These are phyloP conservation scores for Garrulus glandarius DNA, from an alignment of 2,797 vertebrate species.

Conservation along the genomic window DNA sequence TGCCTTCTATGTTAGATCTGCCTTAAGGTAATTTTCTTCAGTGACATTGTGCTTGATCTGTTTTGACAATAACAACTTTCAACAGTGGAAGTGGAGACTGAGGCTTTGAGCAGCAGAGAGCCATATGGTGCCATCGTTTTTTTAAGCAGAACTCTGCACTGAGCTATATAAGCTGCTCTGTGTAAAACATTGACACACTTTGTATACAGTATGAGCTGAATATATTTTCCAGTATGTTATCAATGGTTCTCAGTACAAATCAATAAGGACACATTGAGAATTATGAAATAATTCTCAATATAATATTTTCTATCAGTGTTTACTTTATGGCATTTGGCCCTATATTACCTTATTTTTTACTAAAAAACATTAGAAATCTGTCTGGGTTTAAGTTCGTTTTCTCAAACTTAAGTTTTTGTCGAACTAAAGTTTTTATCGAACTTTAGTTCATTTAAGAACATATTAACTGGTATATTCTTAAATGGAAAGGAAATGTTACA, in stretches of 20 bases:
- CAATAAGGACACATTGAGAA: not conserved
- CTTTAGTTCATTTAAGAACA: not conserved
- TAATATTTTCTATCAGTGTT: not conserved
- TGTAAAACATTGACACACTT: not conserved
- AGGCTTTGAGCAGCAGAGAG: not conserved
- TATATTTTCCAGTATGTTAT: not conserved
- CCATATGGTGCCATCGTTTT: not conserved
- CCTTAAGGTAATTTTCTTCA: not conserved
- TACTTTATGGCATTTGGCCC: not conserved
- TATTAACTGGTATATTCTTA: not conserved
- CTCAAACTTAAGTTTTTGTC: not conserved
- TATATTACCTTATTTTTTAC: not conserved
- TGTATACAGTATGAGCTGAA: not conserved
- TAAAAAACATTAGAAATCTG: not conserved
- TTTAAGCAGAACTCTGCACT: not conserved
- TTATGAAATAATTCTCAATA: not conserved
- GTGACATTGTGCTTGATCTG: not conserved
- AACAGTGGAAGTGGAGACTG: not conserved
- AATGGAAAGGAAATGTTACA: not conserved
- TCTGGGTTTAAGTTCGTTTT: not conserved
- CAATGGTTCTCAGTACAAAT: not conserved
- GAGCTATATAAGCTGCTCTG: not conserved
- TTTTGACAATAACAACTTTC: conserved; percentile 14
- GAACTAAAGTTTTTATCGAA: no score
- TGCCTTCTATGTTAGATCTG: not conserved